phyloP scores from a whole-genome alignment of 2,113 vertebrate genomes.

The Notechis scutatus region DNA sequence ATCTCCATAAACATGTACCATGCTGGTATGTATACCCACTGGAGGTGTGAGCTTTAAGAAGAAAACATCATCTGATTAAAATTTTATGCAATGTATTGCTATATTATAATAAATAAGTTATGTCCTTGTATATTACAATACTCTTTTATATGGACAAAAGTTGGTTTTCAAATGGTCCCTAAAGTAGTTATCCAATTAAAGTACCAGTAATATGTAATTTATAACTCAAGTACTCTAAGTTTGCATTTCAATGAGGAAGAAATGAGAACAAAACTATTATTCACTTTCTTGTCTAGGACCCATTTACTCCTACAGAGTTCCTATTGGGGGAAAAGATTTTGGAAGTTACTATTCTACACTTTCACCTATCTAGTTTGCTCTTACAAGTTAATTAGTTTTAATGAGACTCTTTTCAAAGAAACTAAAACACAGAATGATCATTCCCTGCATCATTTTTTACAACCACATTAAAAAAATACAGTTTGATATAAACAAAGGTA shows the following conservation, averaged over 20 bases:
- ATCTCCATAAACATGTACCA: neutral
- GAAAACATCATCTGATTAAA: neutral
- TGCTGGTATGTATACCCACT: too few relatives aligned
- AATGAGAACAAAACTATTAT: neutral
- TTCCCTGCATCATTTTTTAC: neutral
- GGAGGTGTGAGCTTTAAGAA: neutral
- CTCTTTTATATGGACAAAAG: neutral
- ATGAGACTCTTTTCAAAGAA: constrained; percentile 1
- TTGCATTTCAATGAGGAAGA: neutral
- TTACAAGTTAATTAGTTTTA: neutral
- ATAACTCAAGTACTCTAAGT: neutral
- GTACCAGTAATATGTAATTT: neutral
- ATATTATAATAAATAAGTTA: neutral
- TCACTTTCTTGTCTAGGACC: neutral
- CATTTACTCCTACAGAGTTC: neutral
- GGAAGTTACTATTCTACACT: neutral
- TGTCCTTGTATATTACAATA: neutral
- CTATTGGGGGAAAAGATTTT: neutral
- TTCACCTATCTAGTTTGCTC: neutral
- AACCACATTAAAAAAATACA: neutral
- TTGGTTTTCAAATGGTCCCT: neutral
- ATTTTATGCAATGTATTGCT: neutral
- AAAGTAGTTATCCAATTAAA: neutral
- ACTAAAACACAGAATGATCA: neutral
- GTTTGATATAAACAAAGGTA: neutral